Conservation (phyloP, 2,113 vertebrate genomes). For the Tapirus terrestris region DNA sequence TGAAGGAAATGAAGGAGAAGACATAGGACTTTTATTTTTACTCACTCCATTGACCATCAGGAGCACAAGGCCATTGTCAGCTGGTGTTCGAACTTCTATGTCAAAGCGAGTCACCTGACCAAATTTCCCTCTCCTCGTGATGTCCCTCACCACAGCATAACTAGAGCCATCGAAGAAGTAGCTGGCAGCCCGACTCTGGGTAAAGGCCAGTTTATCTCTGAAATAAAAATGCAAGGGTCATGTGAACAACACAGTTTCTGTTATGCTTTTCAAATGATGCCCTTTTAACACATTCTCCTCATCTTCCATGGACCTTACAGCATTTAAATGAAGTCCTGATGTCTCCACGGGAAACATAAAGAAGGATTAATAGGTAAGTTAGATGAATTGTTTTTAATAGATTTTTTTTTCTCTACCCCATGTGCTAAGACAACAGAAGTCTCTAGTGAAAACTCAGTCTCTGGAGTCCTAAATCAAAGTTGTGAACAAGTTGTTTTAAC, state of each 20-base stretch:
- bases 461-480: neutral
- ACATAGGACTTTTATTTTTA: slow-evolving; percentile 12
- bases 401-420: neutral
- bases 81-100: slow-evolving; percentile 95
- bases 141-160: slow-evolving; percentile 93
- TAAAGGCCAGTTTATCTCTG: slow-evolving; percentile 97
- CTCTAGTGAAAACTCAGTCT: neutral
- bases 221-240: slow-evolving; percentile 18
- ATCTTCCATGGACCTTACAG: neutral
- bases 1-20: neutral
- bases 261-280: neutral
- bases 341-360: neutral
- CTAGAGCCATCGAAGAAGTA: slow-evolving; percentile 97
- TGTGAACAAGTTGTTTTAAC: neutral
- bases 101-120: slow-evolving; percentile 96
- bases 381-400: neutral
- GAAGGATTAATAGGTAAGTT: neutral
- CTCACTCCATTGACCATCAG: slow-evolving; percentile 96
- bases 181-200: slow-evolving; percentile 94
- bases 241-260: neutral
- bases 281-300: neutral
- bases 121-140: slow-evolving; percentile 92
- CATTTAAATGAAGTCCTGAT: neutral
- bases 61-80: slow-evolving; percentile 92
- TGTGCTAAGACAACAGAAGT: neutral